Conservation (phyloP, 2,888 invertebrate species). For the Seira musarum region DNA sequence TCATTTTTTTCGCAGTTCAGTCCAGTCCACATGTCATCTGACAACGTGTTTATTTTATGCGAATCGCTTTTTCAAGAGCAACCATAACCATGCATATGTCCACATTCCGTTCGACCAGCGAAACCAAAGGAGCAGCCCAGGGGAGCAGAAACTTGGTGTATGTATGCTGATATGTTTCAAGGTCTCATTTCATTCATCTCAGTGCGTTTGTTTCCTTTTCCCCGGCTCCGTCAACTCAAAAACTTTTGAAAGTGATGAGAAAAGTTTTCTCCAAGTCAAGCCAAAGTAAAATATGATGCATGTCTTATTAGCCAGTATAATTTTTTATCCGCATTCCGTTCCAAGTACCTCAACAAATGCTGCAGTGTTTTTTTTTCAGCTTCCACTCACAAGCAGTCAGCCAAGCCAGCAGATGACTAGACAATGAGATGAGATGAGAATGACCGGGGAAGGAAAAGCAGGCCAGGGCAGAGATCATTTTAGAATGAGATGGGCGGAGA, state of each 20-base stretch:
- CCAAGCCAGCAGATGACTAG: neutral
- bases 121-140: neutral
- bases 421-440: constrained; percentile 5
- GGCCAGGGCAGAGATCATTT: neutral
- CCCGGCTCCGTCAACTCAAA: neutral
- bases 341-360: neutral
- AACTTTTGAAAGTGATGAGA: constrained; percentile 8
- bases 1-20: neutral
- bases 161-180: constrained; percentile 4
- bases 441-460: constrained; percentile 9
- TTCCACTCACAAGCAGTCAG: neutral
- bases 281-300: constrained; percentile 14
- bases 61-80: neutral
- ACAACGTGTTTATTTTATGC: constrained; percentile 17
- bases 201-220: too few relatives aligned
- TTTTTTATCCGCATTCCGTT: neutral
- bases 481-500: neutral
- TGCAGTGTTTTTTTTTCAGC: neutral
- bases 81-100: too few relatives aligned
- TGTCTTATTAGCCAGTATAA: neutral
- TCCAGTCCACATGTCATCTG: neutral
- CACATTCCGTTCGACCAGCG: neutral
- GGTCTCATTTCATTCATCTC: constrained; percentile 4
- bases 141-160: neutral
- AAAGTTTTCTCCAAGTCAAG: constrained; percentile 17